Evolutionary conservation across 2,888 invertebrate species (phyloP).

Genomic region (Melanophora roralis): DNA sequence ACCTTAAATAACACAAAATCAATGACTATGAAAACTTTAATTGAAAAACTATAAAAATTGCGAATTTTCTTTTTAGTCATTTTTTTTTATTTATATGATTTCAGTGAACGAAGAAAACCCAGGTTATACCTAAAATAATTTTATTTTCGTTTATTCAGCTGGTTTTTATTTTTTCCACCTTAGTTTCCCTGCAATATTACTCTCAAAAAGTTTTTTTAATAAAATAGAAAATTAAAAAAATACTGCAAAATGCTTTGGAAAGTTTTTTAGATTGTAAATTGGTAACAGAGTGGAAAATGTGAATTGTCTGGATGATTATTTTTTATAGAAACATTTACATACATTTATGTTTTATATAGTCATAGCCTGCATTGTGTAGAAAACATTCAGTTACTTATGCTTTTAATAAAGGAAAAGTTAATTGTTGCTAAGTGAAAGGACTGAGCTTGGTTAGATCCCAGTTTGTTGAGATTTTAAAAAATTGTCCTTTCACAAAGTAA

Average conservation of each 20-base stretch:
- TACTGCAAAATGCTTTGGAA: conserved; percentile 11
- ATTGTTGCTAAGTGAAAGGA: too few relatives aligned
- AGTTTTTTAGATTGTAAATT: conserved; percentile 15
- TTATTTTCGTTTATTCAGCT: conserved; percentile 7
- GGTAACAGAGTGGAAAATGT: conserved; percentile 46
- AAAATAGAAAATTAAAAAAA: conserved; percentile 27
- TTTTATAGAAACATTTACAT: neutral
- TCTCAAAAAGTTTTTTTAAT: conserved; percentile 48
- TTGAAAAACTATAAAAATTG: conserved; percentile 51
- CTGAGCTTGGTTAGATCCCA: too few relatives aligned
- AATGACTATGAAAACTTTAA: conserved; percentile 52
- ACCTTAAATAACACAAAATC: conserved; percentile 5
- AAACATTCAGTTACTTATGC: too few relatives aligned
- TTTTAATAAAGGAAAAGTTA: too few relatives aligned
- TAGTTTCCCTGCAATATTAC: conserved; percentile 30
- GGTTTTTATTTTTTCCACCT: conserved; percentile 10
- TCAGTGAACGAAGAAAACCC: neutral
- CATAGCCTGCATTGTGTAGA: too few relatives aligned
- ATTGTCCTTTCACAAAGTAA: too few relatives aligned
- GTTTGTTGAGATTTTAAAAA: too few relatives aligned
- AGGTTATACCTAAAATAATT: neutral
- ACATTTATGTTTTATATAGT: neutral
- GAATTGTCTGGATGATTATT: conserved; percentile 17
- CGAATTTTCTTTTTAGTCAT: too few relatives aligned
- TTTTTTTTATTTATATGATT: conserved; percentile 40